Conservation (phyloP, 2,797 vertebrate genomes). For the Mareca strepera region DNA sequence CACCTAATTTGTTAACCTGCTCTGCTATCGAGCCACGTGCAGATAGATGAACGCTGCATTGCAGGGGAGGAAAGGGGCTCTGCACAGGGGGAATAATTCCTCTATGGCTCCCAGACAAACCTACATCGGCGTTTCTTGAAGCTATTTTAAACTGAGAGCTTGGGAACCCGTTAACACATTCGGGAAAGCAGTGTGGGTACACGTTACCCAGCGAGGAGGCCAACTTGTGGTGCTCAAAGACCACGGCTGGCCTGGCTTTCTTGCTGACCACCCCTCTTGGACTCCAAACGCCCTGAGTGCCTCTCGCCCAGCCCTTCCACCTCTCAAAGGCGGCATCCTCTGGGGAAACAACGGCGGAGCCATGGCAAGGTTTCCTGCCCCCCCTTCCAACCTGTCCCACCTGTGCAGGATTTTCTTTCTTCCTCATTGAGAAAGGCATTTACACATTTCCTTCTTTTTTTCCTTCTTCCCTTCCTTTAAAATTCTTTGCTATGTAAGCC, state of each 20-base stretch:
- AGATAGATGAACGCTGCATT: background rate
- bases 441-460: background rate
- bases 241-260: background rate
- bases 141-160: background rate
- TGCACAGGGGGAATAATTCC: background rate
- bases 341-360: background rate
- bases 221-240: background rate
- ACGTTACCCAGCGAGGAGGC: background rate
- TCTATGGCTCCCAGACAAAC: background rate
- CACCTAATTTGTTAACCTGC: slow-evolving; percentile 42
- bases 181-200: background rate
- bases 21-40: background rate
- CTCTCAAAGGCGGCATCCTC: background rate
- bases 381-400: background rate
- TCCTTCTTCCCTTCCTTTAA: background rate
- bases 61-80: background rate
- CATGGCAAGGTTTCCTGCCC: background rate
- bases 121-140: background rate
- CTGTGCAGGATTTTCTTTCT: background rate
- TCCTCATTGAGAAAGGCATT: background rate
- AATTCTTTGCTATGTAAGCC: background rate
- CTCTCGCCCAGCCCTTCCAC: background rate
- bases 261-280: background rate
- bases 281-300: background rate
- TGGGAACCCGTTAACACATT: background rate